Percentiles rank a stretch among this genome's conserved stretches.
Conservation (phyloP, 2,797 vertebrate genomes). For the Leucoraja ocellata region DNA sequence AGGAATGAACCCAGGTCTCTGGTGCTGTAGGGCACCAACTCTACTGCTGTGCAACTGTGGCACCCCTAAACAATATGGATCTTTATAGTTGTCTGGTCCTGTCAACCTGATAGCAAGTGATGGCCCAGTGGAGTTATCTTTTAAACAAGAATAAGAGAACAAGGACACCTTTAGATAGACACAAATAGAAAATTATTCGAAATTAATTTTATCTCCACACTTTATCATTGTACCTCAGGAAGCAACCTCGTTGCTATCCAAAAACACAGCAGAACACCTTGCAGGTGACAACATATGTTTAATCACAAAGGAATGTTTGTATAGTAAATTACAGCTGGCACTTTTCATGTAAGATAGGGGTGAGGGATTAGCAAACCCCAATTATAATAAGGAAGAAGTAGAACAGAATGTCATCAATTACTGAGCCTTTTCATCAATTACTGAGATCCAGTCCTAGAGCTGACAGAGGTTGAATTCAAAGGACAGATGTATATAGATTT, state of each 20-base stretch:
- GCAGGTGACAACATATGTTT: neutral
- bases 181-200: neutral
- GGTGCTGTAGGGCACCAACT: too few species aligned
- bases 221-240: neutral
- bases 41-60: too few species aligned
- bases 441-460: neutral
- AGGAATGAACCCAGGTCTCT: too few species aligned
- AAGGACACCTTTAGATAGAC: too few species aligned
- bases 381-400: too few species aligned
- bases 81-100: neutral
- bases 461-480: neutral
- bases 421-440: neutral
- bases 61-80: too few species aligned
- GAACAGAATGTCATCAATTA: too few species aligned
- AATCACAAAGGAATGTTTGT: neutral
- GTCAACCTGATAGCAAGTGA: neutral
- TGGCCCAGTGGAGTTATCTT: neutral
- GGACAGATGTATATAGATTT: neutral
- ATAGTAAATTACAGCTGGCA: neutral
- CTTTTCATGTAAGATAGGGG: neutral
- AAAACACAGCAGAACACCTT: neutral
- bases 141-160: too few species aligned
- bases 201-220: neutral
- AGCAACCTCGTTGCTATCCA: neutral
- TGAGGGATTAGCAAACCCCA: neutral